Evolutionary conservation across 2,113 vertebrate species (phyloP).

Genomic region (Oceanodroma tethys): DNA sequence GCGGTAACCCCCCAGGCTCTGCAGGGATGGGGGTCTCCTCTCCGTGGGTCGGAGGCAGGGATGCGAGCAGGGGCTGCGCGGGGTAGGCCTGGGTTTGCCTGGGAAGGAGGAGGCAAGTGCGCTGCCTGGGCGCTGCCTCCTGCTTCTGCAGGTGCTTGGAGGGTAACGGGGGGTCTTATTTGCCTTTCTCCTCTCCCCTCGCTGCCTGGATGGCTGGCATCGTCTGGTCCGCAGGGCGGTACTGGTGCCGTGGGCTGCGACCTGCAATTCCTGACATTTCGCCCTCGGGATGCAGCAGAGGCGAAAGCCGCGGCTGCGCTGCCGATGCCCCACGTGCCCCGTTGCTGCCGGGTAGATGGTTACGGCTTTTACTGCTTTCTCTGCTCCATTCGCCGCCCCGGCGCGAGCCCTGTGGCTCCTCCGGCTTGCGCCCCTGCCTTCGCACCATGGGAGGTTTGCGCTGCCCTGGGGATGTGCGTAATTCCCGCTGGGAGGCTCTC

Average conservation of each 20-base stretch:
- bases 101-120: neutral
- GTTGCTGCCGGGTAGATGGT: neutral
- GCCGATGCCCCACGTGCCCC: neutral
- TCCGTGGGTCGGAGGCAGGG: neutral
- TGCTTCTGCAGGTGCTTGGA: neutral
- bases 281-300: neutral
- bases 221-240: accelerated
- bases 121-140: neutral
- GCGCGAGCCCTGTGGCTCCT: accelerated
- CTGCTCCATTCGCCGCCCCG: accelerated
- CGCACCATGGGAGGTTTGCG: accelerated
- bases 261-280: neutral
- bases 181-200: neutral
- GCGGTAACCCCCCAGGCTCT: neutral
- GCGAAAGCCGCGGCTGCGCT: neutral
- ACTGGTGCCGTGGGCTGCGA: neutral
- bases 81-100: neutral
- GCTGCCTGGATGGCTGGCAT: neutral
- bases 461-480: neutral
- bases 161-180: neutral
- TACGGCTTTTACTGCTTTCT: neutral
- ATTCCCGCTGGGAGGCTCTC: neutral
- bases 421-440: neutral
- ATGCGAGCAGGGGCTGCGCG: neutral
- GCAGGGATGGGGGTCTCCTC: neutral